These are phyloP conservation scores for Panonychus citri DNA, from an alignment of 1,140 invertebrate species.

Conservation along the genomic window DNA sequence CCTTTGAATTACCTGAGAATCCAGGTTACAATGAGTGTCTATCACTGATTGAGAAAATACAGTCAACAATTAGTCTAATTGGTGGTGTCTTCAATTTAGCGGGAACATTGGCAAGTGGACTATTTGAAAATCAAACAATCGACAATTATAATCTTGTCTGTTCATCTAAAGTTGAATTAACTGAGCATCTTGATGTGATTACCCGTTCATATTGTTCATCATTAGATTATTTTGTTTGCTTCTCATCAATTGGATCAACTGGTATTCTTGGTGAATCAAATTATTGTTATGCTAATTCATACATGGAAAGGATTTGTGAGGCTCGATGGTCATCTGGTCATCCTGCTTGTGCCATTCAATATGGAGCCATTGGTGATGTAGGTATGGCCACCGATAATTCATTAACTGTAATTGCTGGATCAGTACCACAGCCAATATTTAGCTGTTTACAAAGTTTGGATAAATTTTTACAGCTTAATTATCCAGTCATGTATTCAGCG, in stretches of 20 bases:
- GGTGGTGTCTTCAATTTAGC: constrained; percentile 88
- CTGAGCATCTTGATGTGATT: constrained; percentile 44
- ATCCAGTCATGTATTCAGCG: constrained; percentile 1
- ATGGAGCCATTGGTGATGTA: constrained; percentile 91
- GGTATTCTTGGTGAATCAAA: constrained; percentile 86
- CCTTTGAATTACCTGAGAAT: constrained; percentile 29
- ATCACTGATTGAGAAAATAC: not conserved
- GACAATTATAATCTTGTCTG: constrained; percentile 45
- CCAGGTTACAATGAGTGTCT: constrained; percentile 27
- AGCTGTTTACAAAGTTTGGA: constrained; percentile 69
- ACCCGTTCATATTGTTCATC: constrained; percentile 46
- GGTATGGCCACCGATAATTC: constrained; percentile 51
- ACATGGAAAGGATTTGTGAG: constrained; percentile 84
- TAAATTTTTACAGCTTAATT: constrained; percentile 41
- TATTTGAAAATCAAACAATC: constrained; percentile 63
- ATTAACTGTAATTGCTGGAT: constrained; percentile 73
- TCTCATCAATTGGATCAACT: constrained; percentile 77
- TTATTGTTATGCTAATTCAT: constrained; percentile 83
- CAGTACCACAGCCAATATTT: constrained; percentile 65
- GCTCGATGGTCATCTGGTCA: constrained; percentile 41
- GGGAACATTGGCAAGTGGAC: constrained; percentile 51
- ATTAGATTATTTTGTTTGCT: constrained; percentile 72
- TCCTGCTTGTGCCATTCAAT: constrained; percentile 59
- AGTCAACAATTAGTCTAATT: constrained; percentile 40
- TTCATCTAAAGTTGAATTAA: constrained; percentile 35